phyloP scores from a whole-genome alignment of 2,888 invertebrate species.

The Andrena bucephala region DNA sequence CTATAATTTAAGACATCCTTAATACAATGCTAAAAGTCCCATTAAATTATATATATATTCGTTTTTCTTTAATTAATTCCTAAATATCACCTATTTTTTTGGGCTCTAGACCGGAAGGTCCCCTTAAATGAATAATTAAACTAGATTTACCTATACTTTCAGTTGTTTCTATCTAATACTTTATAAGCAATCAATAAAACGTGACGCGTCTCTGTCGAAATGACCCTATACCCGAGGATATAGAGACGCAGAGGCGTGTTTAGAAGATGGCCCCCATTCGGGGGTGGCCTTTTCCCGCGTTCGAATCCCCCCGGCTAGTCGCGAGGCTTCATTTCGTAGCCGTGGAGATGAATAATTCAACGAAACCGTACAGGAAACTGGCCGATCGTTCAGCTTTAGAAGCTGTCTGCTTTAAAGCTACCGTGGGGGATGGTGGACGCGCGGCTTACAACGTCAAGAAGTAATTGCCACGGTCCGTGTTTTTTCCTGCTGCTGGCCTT shows the following conservation, averaged over 20 bases:
- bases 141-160: too few species aligned
- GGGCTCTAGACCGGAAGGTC: too few species aligned
- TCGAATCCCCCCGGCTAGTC: background rate
- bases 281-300: background rate
- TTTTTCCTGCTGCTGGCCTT: constrained; percentile 10
- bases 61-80: too few species aligned
- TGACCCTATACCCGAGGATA: background rate
- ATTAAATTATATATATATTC: too few species aligned
- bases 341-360: constrained; percentile 25
- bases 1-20: too few species aligned
- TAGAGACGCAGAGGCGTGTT: background rate
- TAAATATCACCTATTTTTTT: too few species aligned
- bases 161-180: too few species aligned
- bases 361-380: constrained; percentile 5
- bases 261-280: background rate
- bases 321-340: background rate
- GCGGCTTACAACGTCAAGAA: constrained; percentile 15
- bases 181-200: too few species aligned
- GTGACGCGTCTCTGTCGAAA: too few species aligned
- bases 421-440: constrained; percentile 11
- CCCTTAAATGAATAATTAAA: too few species aligned
- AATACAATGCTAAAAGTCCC: too few species aligned
- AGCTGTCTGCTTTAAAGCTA: constrained; percentile 55
- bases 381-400: constrained; percentile 27
- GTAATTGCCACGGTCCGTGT: constrained; percentile 36